phyloP scores from a whole-genome alignment of 2,113 vertebrate genomes.

The Hypomesus transpacificus region DNA sequence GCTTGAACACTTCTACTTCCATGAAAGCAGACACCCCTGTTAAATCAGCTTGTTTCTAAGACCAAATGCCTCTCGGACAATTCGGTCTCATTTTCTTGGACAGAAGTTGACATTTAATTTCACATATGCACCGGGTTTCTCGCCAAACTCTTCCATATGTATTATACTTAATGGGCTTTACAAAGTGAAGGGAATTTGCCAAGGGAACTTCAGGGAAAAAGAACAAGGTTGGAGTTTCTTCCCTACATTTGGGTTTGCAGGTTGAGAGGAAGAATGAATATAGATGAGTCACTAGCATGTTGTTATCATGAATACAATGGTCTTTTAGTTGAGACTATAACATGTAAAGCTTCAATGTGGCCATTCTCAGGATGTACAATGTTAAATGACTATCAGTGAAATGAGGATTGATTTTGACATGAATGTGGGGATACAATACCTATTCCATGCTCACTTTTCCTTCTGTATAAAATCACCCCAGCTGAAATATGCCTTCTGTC shows the following conservation, averaged over 20 bases:
- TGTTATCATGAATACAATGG: too few relatives aligned
- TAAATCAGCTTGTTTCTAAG: slow-evolving; percentile 57
- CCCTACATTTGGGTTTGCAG: neutral
- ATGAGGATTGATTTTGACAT: neutral
- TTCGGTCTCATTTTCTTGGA: slow-evolving; percentile 57
- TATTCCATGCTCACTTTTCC: slow-evolving; percentile 1
- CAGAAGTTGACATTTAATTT: slow-evolving; percentile 66
- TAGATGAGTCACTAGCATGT: too few relatives aligned
- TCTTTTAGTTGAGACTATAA: too few relatives aligned
- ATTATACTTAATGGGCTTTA: slow-evolving; percentile 50
- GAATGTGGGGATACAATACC: neutral
- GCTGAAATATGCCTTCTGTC: slow-evolving; percentile 16
- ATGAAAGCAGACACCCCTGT: slow-evolving; percentile 46
- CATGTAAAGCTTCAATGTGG: too few relatives aligned
- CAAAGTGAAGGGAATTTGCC: slow-evolving; percentile 22
- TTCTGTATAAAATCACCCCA: slow-evolving; percentile 25
- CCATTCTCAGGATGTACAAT: too few relatives aligned
- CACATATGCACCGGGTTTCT: slow-evolving; percentile 36
- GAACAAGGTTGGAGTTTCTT: slow-evolving; percentile 7
- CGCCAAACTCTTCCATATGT: slow-evolving; percentile 44
- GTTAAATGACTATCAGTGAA: too few relatives aligned
- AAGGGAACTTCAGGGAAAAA: neutral
- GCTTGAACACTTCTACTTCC: slow-evolving; percentile 52
- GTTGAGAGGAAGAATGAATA: too few relatives aligned
- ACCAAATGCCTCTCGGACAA: slow-evolving; percentile 56